Conservation (phyloP, 2,888 invertebrate genomes). For the Agapostemon virescens region DNA sequence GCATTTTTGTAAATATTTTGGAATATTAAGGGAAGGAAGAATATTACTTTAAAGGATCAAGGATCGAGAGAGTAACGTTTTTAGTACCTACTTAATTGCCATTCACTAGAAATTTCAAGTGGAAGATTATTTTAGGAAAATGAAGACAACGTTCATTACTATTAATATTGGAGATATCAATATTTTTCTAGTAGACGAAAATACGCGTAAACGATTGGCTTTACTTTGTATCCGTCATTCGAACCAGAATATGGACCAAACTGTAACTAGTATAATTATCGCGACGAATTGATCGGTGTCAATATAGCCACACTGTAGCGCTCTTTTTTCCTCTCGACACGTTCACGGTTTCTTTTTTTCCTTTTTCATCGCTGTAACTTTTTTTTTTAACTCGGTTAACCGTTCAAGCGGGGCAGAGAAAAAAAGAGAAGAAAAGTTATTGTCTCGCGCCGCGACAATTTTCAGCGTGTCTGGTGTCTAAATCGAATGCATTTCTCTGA, state of each 20-base stretch:
- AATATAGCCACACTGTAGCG: slow-evolving; percentile 1
- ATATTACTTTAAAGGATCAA: background rate
- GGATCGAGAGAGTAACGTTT: no score
- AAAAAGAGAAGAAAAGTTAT: background rate
- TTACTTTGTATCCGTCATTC: background rate
- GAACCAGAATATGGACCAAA: slow-evolving; percentile 10
- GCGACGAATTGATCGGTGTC: slow-evolving; percentile 20
- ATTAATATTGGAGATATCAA: background rate
- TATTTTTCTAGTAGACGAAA: background rate
- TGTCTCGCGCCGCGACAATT: slow-evolving; percentile 13
- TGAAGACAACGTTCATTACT: background rate
- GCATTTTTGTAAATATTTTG: background rate
- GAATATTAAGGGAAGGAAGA: background rate
- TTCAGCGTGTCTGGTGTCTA: slow-evolving; percentile 13
- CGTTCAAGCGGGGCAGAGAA: background rate
- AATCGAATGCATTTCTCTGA: slow-evolving; percentile 27
- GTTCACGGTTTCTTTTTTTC: background rate
- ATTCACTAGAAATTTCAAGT: background rate
- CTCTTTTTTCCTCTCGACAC: background rate
- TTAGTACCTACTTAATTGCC: no score
- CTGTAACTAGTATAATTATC: slow-evolving; percentile 30
- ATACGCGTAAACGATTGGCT: background rate
- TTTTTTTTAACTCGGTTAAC: background rate
- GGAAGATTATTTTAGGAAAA: background rate
- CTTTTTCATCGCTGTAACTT: slow-evolving; percentile 7